phyloP scores from a whole-genome alignment of 2,888 invertebrate genomes.

The Corbicula japonica region DNA sequence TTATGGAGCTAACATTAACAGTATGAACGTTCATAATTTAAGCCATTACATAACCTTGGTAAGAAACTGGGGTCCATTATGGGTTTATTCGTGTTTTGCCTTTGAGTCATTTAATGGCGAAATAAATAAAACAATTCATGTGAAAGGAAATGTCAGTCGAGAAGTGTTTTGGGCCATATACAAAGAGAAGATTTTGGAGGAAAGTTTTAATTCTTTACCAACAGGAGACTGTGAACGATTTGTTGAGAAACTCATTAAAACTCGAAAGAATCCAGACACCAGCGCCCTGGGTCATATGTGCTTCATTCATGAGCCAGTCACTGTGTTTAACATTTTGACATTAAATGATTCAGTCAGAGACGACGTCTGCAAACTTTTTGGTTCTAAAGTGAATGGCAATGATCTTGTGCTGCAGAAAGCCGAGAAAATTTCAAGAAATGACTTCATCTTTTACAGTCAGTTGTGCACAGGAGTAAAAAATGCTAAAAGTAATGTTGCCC shows the following conservation, averaged over 20 bases:
- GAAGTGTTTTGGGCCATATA: conserved; percentile 24
- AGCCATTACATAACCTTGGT: conserved; percentile 49
- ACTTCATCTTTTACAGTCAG: conserved; percentile 20
- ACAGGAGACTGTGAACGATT: conserved; percentile 5
- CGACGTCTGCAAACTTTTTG: background rate
- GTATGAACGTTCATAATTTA: conserved; percentile 53
- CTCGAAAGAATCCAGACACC: conserved; percentile 8
- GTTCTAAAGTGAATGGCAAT: conserved; percentile 1
- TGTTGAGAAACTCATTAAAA: conserved; percentile 22
- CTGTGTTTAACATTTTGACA: background rate
- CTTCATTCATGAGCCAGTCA: conserved; percentile 21
- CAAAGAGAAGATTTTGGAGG: conserved; percentile 20
- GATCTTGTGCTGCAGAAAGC: background rate
- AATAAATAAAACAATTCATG: conserved; percentile 28
- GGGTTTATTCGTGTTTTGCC: conserved; percentile 59
- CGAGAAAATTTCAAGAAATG: conserved; percentile 21
- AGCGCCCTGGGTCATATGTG: conserved; percentile 6
- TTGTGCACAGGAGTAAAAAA: conserved; percentile 15
- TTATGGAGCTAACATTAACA: conserved; percentile 33
- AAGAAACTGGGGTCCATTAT: conserved; percentile 53
- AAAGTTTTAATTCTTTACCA: conserved; percentile 9
- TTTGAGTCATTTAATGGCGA: conserved; percentile 47
- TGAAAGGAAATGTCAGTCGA: conserved; percentile 19
- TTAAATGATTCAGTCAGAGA: conserved; percentile 16
- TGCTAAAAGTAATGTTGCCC: conserved; percentile 20